phyloP scores from a whole-genome alignment of 1,140 invertebrate species.

The Alviniconcha marisindica region DNA sequence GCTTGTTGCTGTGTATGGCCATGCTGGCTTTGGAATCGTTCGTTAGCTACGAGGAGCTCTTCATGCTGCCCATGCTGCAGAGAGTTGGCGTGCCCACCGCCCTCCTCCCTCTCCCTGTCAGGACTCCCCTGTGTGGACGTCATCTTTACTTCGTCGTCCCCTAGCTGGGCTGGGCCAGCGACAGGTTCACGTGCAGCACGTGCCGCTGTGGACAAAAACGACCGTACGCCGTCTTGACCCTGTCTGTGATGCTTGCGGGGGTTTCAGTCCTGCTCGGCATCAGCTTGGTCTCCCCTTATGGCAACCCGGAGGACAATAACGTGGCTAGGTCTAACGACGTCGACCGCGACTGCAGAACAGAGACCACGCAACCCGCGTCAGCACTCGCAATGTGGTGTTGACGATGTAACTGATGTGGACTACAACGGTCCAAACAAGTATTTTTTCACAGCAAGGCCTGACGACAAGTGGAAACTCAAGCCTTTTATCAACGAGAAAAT shows the following conservation, averaged over 20 bases:
- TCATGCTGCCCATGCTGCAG: slow-evolving; percentile 40
- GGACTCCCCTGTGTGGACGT: slow-evolving; percentile 19
- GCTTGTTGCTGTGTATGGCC: slow-evolving; percentile 25
- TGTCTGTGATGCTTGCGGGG: background rate
- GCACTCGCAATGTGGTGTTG: no score
- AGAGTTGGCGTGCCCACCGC: slow-evolving; percentile 20
- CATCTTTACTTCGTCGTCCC: slow-evolving; percentile 40
- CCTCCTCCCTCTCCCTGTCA: slow-evolving; percentile 32
- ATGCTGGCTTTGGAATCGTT: slow-evolving; percentile 35
- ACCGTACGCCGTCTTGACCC: slow-evolving; percentile 9
- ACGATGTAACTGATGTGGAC: no score
- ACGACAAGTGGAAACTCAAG: no score
- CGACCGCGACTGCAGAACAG: no score
- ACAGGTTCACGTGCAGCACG: slow-evolving; percentile 26
- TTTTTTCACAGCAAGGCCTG: no score
- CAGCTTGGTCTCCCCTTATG: background rate
- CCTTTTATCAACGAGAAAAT: no score
- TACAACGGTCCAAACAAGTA: no score
- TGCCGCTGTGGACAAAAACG: slow-evolving; percentile 13
- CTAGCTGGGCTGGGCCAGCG: slow-evolving; percentile 32
- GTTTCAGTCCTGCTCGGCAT: background rate
- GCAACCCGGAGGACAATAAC: background rate
- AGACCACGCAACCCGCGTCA: no score
- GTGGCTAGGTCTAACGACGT: no score
- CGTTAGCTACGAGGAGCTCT: slow-evolving; percentile 40